Base-by-base conservation (phyloP, 37 sponge, comb jelly and placozoan species). In the Sycon ciliatum region DNA sequence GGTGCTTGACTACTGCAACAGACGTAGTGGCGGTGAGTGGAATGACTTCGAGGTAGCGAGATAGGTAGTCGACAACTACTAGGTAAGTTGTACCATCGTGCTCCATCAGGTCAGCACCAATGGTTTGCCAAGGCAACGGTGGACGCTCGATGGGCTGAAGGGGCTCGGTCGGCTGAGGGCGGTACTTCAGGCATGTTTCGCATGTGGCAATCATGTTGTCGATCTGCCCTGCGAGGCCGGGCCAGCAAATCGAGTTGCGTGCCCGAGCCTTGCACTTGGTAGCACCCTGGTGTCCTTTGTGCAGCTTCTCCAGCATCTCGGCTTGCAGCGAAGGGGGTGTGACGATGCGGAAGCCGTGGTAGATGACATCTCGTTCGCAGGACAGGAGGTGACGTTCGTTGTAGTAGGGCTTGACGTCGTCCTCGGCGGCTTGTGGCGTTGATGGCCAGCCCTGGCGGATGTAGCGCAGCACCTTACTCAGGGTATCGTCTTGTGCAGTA, bases 11-110 rank as follows among this genome's bases (percentile, higher is more conserved):
- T 13, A 79, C 77, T 38, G 62, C 73, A 6, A 26, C 67, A 27
- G 75, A 32, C 28, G 82, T 38, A 4, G 62, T 24, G 2, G 34
- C 0, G 0, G 39, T 18, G 3, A 86, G 42, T 0, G n/a, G 24
- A 2, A 80, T 75, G 32, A 86, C 52, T 74, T 86, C 87, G 5
- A 75, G 55, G 1, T 55, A 81, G 20, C 73, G 57, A 0, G 82
- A 86, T 20, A 38, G 77, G 33, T 66, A 78, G 57, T 86, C 87
- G 1, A 81, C 73, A 26, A 81, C 71, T 23, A 86, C 32, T 27
- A 84, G 52, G 42, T 72, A 84, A 32, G 53, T 30, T 32, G 28
- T 1, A 9, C 39, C 38, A 24, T 73, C 38, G 70, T 56, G 73
- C 39, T 79, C 71, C 32, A 86, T 81, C 39, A 81, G 32, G 38